phyloP scores from a whole-genome alignment of 2,113 vertebrate species.

The Cottus gobio region DNA sequence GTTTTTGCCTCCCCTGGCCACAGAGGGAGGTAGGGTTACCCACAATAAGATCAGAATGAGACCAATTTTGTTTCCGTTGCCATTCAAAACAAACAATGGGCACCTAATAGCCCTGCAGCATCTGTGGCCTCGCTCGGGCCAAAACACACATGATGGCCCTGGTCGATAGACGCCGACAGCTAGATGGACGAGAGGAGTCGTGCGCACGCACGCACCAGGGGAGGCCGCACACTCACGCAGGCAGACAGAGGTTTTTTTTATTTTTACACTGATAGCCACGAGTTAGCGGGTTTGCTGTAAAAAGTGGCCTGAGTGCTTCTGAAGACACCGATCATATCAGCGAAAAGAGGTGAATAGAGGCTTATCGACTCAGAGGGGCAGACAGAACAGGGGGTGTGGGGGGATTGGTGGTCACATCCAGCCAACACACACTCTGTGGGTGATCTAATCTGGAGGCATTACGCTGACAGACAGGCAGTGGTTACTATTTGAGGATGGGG shows the following conservation, averaged over 20 bases:
- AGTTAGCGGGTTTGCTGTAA: slow-evolving; percentile 76
- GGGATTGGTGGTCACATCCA: slow-evolving; percentile 54
- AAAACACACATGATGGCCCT: slow-evolving; percentile 78
- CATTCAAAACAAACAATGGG: slow-evolving; percentile 89
- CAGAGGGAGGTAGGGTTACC: slow-evolving; percentile 86
- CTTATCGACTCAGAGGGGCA: slow-evolving; percentile 73
- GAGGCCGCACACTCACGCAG: slow-evolving; percentile 48
- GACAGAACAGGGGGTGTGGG: slow-evolving; percentile 42
- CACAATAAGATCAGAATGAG: slow-evolving; percentile 88
- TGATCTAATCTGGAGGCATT: slow-evolving; percentile 78
- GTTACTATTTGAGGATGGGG: slow-evolving; percentile 43
- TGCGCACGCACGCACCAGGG: slow-evolving; percentile 35
- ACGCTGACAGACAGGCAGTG: slow-evolving; percentile 53
- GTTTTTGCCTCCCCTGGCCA: slow-evolving; percentile 82
- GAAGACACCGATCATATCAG: slow-evolving; percentile 85
- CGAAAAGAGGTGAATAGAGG: slow-evolving; percentile 71
- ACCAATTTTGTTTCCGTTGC: slow-evolving; percentile 87
- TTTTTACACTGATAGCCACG: slow-evolving; percentile 72
- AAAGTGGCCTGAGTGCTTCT: slow-evolving; percentile 82
- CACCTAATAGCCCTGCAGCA: slow-evolving; percentile 85
- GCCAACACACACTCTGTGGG: slow-evolving; percentile 53
- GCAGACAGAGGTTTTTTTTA: slow-evolving; percentile 37
- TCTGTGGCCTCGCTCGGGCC: slow-evolving; percentile 79
- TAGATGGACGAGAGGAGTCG: slow-evolving; percentile 78
- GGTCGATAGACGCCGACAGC: slow-evolving; percentile 84